Evolutionary conservation across 2,113 vertebrate genomes (phyloP).

Genomic region (Paradisaea rubra): DNA sequence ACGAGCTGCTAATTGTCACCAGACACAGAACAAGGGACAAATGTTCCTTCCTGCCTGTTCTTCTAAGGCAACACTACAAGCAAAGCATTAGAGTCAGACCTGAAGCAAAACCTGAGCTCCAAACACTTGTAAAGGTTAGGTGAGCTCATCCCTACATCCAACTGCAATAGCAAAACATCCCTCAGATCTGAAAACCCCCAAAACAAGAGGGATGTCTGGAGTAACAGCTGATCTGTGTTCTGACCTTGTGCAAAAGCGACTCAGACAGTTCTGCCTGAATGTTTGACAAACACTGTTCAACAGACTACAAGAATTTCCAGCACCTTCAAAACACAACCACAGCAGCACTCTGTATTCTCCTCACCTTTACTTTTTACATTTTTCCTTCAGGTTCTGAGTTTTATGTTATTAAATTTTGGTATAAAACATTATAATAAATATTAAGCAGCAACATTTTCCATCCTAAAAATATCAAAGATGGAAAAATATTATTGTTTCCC

Average conservation of each 20-base stretch:
- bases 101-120: background rate
- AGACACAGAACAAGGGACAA: background rate
- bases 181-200: background rate
- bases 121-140: background rate
- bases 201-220: background rate
- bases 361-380: background rate
- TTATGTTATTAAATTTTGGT: background rate
- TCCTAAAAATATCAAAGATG: conserved; percentile 3
- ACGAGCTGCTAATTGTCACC: background rate
- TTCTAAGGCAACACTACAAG: background rate
- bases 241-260: background rate
- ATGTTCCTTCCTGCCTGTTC: background rate
- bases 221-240: background rate
- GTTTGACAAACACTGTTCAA: background rate
- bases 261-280: background rate
- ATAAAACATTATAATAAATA: conserved; percentile 26
- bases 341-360: background rate
- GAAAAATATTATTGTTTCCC: conserved; percentile 13
- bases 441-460: background rate
- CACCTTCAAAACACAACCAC: background rate
- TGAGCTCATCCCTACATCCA: background rate
- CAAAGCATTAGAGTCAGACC: background rate
- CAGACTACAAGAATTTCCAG: background rate
- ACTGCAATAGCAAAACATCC: background rate
- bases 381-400: background rate